Conservation (phyloP, 2,113 vertebrate species). For the Pitta sordida region DNA sequence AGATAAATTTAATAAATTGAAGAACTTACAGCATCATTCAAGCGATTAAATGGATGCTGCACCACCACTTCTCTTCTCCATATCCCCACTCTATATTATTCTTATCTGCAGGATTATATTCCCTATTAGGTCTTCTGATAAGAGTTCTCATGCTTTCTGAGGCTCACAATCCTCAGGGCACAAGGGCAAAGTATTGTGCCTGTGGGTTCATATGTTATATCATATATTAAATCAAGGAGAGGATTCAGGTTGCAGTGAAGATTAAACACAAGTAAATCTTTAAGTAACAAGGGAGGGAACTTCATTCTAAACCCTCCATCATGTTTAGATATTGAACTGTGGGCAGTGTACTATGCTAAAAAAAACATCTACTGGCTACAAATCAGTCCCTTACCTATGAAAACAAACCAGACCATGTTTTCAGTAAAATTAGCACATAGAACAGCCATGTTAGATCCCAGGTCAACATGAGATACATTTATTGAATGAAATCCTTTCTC, state of each 20-base stretch:
- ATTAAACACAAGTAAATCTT: neutral
- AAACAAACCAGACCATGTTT: neutral
- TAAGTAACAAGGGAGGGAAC: neutral
- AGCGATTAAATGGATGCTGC: neutral
- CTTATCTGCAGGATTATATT: constrained; percentile 47
- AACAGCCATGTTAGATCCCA: neutral
- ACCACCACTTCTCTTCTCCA: neutral
- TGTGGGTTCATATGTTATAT: neutral
- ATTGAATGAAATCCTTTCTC: neutral
- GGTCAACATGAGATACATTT: neutral
- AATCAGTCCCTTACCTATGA: neutral
- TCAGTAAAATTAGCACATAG: neutral
- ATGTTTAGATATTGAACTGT: neutral
- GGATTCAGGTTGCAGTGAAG: neutral
- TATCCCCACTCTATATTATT: neutral
- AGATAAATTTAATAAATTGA: constrained; percentile 36
- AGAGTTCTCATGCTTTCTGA: neutral
- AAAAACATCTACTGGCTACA: neutral
- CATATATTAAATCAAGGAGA: neutral
- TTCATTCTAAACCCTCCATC: neutral
- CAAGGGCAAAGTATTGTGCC: neutral
- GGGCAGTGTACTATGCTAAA: neutral
- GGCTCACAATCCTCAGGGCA: neutral
- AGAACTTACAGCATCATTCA: neutral
- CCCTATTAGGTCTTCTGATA: constrained; percentile 14